Evolutionary conservation across 1,140 invertebrate genomes (phyloP).

Genomic region (Tachypleus tridentatus): DNA sequence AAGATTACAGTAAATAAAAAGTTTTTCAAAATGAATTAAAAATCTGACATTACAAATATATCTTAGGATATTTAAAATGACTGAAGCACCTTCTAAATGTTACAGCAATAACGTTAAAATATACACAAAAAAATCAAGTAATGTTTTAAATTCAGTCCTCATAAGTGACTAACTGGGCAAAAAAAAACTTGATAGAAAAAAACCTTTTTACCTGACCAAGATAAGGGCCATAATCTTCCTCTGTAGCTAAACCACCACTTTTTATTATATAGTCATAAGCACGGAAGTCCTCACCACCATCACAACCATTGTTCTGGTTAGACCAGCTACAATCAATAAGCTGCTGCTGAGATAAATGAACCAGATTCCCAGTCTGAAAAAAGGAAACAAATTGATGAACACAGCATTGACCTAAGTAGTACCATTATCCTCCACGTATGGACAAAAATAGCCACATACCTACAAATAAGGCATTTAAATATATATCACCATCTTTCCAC

Average conservation of each 20-base stretch:
- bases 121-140: constrained; percentile 10
- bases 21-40: too few species aligned
- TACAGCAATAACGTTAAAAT: constrained; percentile 1
- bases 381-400: neutral
- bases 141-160: neutral
- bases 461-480: too few species aligned
- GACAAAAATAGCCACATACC: too few species aligned
- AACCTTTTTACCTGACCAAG: constrained; percentile 55
- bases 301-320: constrained; percentile 89
- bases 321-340: constrained; percentile 95
- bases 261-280: constrained; percentile 87
- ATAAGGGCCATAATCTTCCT: constrained; percentile 81
- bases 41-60: too few species aligned
- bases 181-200: neutral
- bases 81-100: neutral
- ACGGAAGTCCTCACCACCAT: constrained; percentile 81
- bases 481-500: too few species aligned
- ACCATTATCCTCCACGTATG: too few species aligned
- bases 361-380: neutral
- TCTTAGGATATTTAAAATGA: too few species aligned
- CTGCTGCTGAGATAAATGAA: constrained; percentile 42
- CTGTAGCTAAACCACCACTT: constrained; percentile 72
- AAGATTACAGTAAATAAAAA: too few species aligned
- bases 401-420: too few species aligned
- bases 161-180: constrained; percentile 2